Evolutionary conservation across 2,113 vertebrate species (phyloP), one percentile per base, ranked within the genome.

Genomic region (Actenoides hombroni): DNA sequence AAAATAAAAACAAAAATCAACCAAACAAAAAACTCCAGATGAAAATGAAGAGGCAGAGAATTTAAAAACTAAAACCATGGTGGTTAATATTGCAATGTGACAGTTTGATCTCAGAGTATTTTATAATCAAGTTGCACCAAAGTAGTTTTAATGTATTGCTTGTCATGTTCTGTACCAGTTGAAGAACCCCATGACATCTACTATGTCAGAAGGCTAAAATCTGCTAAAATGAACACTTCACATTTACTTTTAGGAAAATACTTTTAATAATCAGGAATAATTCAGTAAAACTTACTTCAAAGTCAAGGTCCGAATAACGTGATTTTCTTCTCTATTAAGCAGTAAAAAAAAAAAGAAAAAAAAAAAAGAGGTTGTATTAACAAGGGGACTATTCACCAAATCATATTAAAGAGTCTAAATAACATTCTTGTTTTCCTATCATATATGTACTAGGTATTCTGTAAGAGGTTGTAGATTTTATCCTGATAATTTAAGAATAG

Each of bases 261-360:
- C 80, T 95, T 94, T 69, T 92, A 95, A 92, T 92, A 91, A 95
- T 65, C 91, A 95, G 82, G 96, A 97, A 97, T 97, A 97, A 97
- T 96, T 94, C 84, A 89, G 81, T 71, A 83, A 90, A 90, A 99
- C 99, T 98, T 99, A 99, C 99, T 99, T 99, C 99, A 98, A 99
- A 99, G 98, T 99, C 99, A 98, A 99, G 98, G 98, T 99, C 99
- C 92, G 99, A 99, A 97, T 99, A 99, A 96, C 99, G 98, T 86
- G 99, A 99, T 98, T 99, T 99, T 98, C 99, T 99, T 99, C 99
- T 99, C 99, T 99, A 98, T 98, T 96, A 97, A 97, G 83, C 92
- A 88, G 95, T 95, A 75, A 92, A 76, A 92, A 76, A 92, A 97
- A 97, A 87, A 97, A 96, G 8, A 97, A 94, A 98, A 98, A 57